Percentiles rank a stretch among this genome's conserved stretches.
phyloP scores from a whole-genome alignment of 2,797 vertebrate species.

The Sylvilagus floridanus region DNA sequence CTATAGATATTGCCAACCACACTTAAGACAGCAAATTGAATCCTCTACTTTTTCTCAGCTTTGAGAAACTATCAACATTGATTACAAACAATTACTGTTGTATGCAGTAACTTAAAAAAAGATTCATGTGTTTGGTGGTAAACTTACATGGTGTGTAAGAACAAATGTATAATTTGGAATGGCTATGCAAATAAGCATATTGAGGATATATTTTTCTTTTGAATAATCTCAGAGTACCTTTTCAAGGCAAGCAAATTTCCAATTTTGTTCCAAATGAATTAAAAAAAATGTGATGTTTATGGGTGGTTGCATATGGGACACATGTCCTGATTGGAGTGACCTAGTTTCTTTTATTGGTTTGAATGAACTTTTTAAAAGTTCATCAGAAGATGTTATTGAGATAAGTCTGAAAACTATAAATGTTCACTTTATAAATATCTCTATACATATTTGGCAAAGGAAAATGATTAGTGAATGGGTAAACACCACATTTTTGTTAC shows the following conservation, averaged over 20 bases:
- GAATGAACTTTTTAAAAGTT: slow-evolving; percentile 7
- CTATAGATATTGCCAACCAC: slow-evolving; percentile 15
- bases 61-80: slow-evolving; percentile 17
- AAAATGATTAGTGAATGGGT: background rate
- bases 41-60: slow-evolving; percentile 47
- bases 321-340: background rate
- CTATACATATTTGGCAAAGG: background rate
- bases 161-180: background rate
- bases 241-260: slow-evolving; percentile 19
- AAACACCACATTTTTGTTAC: background rate
- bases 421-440: background rate
- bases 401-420: slow-evolving; percentile 9
- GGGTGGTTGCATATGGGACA: background rate
- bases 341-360: background rate
- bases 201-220: slow-evolving; percentile 31
- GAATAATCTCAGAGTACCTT: background rate
- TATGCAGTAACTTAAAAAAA: background rate
- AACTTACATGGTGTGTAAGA: background rate
- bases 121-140: background rate
- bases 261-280: background rate
- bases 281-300: background rate
- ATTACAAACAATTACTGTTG: slow-evolving; percentile 34
- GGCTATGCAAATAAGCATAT: slow-evolving; percentile 23
- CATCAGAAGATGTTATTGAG: background rate
- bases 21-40: slow-evolving; percentile 39